Conservation (phyloP, 2,888 invertebrate genomes). For the Phengaris arion region DNA sequence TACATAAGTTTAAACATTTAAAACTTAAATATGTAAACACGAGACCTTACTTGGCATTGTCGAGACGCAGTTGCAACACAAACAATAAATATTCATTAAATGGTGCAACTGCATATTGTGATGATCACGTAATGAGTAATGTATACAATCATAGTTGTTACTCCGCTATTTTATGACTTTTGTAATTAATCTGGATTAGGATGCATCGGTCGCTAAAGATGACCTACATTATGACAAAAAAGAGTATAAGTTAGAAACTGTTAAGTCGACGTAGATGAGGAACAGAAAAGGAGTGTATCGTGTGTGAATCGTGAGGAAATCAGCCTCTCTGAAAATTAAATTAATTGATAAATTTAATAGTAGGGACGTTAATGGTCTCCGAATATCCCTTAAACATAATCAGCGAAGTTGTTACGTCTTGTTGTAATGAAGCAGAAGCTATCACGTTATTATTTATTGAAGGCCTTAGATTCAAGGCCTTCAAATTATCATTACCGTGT, state of each 20-base stretch:
- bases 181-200: not conserved
- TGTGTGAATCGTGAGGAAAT: no score
- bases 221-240: no score
- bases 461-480: not conserved
- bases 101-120: conserved; percentile 12
- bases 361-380: no score
- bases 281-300: no score
- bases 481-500: not conserved
- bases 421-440: not conserved
- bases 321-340: no score
- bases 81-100: conserved; percentile 26
- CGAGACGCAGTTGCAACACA: conserved; percentile 22
- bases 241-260: no score
- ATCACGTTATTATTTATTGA: not conserved
- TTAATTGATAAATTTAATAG: no score
- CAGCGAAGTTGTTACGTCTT: no score
- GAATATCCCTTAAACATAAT: no score
- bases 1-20: not conserved
- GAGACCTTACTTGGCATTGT: conserved; percentile 24
- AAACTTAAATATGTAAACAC: not conserved
- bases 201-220: not conserved
- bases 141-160: conserved; percentile 18
- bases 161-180: not conserved
- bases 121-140: conserved; percentile 9
- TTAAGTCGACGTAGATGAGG: no score